Percentiles rank a stretch among this genome's conserved stretches.
Conservation (phyloP, 2,113 vertebrate genomes). For the Eolophus roseicapilla region DNA sequence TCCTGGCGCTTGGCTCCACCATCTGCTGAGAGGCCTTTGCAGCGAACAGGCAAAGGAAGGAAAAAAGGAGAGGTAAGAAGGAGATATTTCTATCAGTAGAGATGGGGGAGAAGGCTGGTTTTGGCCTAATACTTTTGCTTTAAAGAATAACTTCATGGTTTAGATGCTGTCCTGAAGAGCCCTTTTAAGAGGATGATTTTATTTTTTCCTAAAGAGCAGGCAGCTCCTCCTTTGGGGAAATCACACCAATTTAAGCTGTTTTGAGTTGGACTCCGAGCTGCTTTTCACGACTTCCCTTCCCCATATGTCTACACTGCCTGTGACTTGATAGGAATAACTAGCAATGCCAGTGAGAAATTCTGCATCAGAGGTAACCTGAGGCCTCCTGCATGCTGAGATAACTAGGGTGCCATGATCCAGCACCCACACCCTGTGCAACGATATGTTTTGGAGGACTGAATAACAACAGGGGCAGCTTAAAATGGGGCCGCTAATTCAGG, state of each 20-base stretch:
- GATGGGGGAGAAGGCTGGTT: neutral
- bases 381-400: neutral
- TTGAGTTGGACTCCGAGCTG: constrained; percentile 1
- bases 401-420: constrained; percentile 44
- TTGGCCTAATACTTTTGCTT: neutral
- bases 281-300: constrained; percentile 44
- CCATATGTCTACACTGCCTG: constrained; percentile 47
- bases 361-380: constrained; percentile 49
- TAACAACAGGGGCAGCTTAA: neutral
- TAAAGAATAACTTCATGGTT: neutral
- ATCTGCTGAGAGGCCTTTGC: constrained; percentile 86
- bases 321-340: constrained; percentile 26
- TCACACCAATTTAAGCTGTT: constrained; percentile 55
- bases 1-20: constrained; percentile 90
- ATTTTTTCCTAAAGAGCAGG: neutral
- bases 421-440: neutral
- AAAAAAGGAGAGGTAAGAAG: neutral
- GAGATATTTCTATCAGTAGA: neutral
- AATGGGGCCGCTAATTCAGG: neutral
- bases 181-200: neutral
- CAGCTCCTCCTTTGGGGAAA: constrained; percentile 35
- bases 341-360: neutral
- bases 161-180: neutral
- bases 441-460: neutral
- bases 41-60: neutral